Evolutionary conservation across 1,140 invertebrate genomes (phyloP), one percentile per base, ranked within the genome.

Genomic region (Ostrea edulis): DNA sequence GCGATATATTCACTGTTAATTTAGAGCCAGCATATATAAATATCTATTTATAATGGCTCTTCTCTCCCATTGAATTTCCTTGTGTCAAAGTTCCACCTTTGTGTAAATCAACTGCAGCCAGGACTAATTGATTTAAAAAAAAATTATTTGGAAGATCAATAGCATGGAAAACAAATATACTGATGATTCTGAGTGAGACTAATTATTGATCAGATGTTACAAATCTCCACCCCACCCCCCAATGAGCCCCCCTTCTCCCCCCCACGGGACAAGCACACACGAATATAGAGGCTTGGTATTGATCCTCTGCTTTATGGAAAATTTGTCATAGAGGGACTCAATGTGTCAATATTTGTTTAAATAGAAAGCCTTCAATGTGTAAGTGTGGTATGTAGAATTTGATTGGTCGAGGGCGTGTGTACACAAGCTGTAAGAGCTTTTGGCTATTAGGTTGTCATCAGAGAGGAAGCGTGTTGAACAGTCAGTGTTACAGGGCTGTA

Each of bases 271-370:
- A 54, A 53, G 53, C 82, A 83, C 52, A 22, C 52, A 44, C 44
- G 53, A 83, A 52, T 54, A 53, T 52, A 53, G 82, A 83, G 12
- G 82, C 82, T n/a, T n/a, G n/a, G 82, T 53, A 83, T 83, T 83
- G 82, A 83, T 83, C 82, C 44, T 12, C 44, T 52, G 82, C 77
- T 87, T 82, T 87, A 81, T 87, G 81, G 84, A 87, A 83, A 87
- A 86, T 89, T 89, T 89, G 88, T 89, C 88, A 89, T 89, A 86
- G 81, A 84, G 86, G 86, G 83, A 89, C 86, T 62, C 54, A 86
- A 87, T 87, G 86, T 89, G 88, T 89, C 88, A 89, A 89, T 89
- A 89, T 89, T 89, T 89, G 88, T 89, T 87, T 85, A 89, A 89
- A 89, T 89, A 87, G 88, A 89, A 89, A 89, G 88, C 88, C 86